Evolutionary conservation across 2,888 invertebrate genomes (phyloP), one percentile per base, ranked within the genome.

Genomic region (Mesorhabditis spiculigera): DNA sequence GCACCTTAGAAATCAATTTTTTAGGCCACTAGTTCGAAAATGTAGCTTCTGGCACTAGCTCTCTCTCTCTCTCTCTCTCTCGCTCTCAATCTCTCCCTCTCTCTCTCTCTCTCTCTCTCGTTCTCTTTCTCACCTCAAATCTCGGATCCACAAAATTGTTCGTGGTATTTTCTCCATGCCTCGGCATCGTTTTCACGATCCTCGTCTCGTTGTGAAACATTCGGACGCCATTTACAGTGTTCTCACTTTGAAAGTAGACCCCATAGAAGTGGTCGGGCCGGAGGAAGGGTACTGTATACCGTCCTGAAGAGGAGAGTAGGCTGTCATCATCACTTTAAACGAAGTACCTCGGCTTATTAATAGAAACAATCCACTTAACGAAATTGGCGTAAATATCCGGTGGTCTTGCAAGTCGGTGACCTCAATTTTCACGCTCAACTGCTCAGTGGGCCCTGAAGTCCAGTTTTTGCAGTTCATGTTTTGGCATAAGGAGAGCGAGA

Each of bases 271-370:
- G 75, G 65, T 79, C 79, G 1, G 85, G 85, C 43, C 77, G 77
- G 43, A 85, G 76, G 68, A 82, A 85, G 65, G 81, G 82, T 64
- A 85, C 79, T 4, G 84, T 85, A 72, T 85, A 85, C 13, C 82
- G 74, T 5, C 84, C 84, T 82, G 71, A 71, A 75, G 71, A 13
- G 63, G 43, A 5, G 41, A n/a, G n/a, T 10, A 43, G 67, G 43
- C 16, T 5, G 8, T 45, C 13, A 67, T 16, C 28, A 63, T 68
- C 63, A 65, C 45, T 63, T 42, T 66, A 41, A 62, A 67, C 5
- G 65, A 44, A 44, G n/a, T 4, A 82, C 84, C 84, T 76, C 84
- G 67, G 5, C 79, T 84, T 4, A 85, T 73, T 4, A 79, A 70
- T 61, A 84, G 66, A 77, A 82, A 78, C 44, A 84, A 65, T 5